A percentile compares a stretch with the other conserved stretches of the same genome.
Conservation (phyloP, 2,113 vertebrate genomes). For the Oncorhynchus tshawytscha region DNA sequence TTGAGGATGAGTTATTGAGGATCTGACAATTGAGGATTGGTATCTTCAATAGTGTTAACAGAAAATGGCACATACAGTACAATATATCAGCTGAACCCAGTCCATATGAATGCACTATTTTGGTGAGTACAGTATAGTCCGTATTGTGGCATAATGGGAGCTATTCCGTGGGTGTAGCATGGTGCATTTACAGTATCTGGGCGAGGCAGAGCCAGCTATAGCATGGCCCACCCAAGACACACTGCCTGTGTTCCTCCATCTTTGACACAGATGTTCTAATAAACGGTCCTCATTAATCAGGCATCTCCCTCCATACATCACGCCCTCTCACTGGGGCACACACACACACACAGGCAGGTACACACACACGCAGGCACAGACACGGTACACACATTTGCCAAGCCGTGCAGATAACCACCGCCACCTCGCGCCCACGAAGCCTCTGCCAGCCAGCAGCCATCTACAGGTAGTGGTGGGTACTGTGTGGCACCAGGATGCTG, state of each 20-base stretch:
- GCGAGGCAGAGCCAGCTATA: not conserved
- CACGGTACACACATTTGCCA: conserved; percentile 23
- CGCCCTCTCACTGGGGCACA: conserved; percentile 60
- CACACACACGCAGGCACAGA: conserved; percentile 27
- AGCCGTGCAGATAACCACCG: conserved; percentile 68
- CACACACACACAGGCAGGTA: not conserved
- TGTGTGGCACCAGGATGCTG: conserved; percentile 21
- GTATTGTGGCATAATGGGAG: not conserved
- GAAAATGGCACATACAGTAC: no score
- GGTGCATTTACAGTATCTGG: conserved; percentile 1
- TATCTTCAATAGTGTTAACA: no score
- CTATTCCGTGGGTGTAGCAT: not conserved
- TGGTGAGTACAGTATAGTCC: not conserved
- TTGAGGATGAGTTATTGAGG: no score
- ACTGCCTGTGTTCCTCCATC: conserved; percentile 44
- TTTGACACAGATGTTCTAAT: conserved; percentile 81
- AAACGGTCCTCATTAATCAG: conserved; percentile 81
- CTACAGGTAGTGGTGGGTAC: conserved; percentile 65
- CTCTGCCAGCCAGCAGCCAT: conserved; percentile 49
- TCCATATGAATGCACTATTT: not conserved
- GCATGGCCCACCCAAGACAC: conserved; percentile 1
- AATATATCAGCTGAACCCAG: no score
- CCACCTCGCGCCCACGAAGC: conserved; percentile 53
- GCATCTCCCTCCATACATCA: conserved; percentile 74
- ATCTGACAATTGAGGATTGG: no score